Evolutionary conservation across 92 coral and sea anemone species (phyloP), one percentile per base, ranked within the genome.

Genomic region (Pocillopora grandis): DNA sequence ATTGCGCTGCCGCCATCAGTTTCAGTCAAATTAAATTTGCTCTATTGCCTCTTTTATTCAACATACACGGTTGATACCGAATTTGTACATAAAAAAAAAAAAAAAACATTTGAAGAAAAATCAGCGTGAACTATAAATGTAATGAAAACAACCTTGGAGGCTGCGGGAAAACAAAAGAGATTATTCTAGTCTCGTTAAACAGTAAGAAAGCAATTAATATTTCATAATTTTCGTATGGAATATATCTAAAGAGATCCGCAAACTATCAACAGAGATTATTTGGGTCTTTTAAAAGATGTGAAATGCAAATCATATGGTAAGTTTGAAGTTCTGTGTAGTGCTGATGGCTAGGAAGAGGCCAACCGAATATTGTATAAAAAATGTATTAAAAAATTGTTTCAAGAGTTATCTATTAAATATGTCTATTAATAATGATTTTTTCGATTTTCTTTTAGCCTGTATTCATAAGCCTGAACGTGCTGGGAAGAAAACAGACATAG

Each of bases 211-310:
- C 9, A 19, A 62, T 81, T 18, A 81, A 81, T 81, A 37, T 81
- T 81, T 81, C 14, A 81, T 60, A 70, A 14, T 36, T 58, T 81
- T 72, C 78, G 71, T 81, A 71, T 81, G 78, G 66, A 81, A 81
- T 81, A 71, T 37, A 48, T 20, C 85, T 81, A 12, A 76, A 27
- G 21, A 76, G 64, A 52, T 21, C 70, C 80, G 16, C 69, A 76
- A 36, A 0, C 19, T 18, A 76, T 59, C 19, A 76, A 59, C 58
- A 60, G 23, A 76, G 58, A 61, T 60, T 76, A 76, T 21, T 35
- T 19, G 15, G 15, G 52, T 58, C 31, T 27, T 75, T 76, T 62
- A 60, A 69, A 76, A 31, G 48, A 76, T 59, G 36, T 1, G 14
- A 60, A 42, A 76, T 60, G 27, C 12, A 59, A 58, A 76, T 76